Evolutionary conservation across 2,113 vertebrate genomes (phyloP).

Genomic region (Caloenas nicobarica): DNA sequence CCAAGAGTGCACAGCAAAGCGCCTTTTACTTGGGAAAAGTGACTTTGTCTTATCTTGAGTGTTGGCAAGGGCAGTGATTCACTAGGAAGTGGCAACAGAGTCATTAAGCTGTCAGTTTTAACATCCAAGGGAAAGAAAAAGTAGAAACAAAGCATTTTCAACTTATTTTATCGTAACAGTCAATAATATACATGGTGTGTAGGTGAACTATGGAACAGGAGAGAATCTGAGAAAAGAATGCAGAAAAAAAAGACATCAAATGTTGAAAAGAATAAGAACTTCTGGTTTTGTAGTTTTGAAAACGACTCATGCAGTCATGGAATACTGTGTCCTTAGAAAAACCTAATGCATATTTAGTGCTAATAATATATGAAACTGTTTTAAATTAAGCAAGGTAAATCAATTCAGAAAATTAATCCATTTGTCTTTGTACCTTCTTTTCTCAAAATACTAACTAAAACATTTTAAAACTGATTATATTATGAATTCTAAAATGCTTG

Average conservation of each 20-base stretch:
- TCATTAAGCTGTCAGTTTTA: constrained; percentile 71
- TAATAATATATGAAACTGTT: constrained; percentile 32
- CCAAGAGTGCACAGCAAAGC: neutral
- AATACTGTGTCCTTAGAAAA: constrained; percentile 25
- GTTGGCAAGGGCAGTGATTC: constrained; percentile 68
- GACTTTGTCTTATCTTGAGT: constrained; percentile 68
- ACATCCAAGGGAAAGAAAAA: constrained; percentile 62
- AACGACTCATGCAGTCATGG: constrained; percentile 12
- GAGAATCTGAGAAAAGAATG: constrained; percentile 27
- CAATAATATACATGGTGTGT: constrained; percentile 15
- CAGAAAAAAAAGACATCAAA: neutral
- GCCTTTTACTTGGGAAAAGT: constrained; percentile 34
- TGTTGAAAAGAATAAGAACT: constrained; percentile 33
- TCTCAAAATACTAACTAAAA: constrained; percentile 11
- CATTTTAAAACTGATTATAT: neutral
- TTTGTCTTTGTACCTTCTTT: constrained; percentile 39
- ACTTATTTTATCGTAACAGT: constrained; percentile 47
- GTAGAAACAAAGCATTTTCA: constrained; percentile 45
- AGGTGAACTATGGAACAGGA: constrained; percentile 31
- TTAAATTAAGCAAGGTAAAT: constrained; percentile 30
- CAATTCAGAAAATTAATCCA: constrained; percentile 51
- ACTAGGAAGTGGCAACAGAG: constrained; percentile 61
- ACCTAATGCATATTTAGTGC: constrained; percentile 31
- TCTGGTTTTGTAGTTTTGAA: constrained; percentile 40
- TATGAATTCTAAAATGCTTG: neutral